These are phyloP conservation scores for Corydoras sp. DNA, from an alignment of 2,113 vertebrate genomes.

Conservation along the genomic window DNA sequence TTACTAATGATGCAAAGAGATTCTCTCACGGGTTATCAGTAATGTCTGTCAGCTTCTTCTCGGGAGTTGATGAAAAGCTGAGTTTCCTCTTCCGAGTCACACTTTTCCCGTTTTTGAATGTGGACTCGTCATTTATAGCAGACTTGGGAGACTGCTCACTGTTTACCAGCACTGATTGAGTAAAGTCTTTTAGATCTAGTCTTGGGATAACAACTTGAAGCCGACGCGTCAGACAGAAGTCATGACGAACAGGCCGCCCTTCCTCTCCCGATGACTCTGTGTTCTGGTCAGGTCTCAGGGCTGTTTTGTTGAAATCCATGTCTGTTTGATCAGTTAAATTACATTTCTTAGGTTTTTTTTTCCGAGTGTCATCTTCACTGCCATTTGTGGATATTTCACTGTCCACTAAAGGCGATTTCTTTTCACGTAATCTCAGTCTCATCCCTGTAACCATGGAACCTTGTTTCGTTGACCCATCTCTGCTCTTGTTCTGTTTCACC, in stretches of 20 bases:
- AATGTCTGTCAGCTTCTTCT: constrained; percentile 1
- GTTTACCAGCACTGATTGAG: background rate
- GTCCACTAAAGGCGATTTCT: too few species aligned
- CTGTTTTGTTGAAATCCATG: background rate
- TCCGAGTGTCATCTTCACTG: too few species aligned
- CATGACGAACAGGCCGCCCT: constrained; percentile 23
- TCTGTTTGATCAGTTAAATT: too few species aligned
- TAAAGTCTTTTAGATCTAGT: constrained; percentile 14
- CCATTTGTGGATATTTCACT: too few species aligned
- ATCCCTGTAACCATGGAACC: too few species aligned
- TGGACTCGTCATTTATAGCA: background rate
- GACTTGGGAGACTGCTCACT: background rate
- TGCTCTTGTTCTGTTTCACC: background rate
- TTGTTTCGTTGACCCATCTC: too few species aligned
- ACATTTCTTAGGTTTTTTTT: too few species aligned
- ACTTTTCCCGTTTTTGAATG: background rate
- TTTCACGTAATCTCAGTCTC: too few species aligned
- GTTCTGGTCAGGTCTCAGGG: background rate
- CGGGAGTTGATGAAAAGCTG: background rate
- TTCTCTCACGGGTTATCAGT: constrained; percentile 64
- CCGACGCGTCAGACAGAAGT: constrained; percentile 25
- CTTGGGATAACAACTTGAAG: constrained; percentile 48
- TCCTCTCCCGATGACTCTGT: background rate
- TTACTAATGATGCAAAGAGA: background rate
- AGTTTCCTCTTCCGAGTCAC: constrained; percentile 21